Conservation (phyloP, 2,113 vertebrate species). For the Podarcis cretensis region DNA sequence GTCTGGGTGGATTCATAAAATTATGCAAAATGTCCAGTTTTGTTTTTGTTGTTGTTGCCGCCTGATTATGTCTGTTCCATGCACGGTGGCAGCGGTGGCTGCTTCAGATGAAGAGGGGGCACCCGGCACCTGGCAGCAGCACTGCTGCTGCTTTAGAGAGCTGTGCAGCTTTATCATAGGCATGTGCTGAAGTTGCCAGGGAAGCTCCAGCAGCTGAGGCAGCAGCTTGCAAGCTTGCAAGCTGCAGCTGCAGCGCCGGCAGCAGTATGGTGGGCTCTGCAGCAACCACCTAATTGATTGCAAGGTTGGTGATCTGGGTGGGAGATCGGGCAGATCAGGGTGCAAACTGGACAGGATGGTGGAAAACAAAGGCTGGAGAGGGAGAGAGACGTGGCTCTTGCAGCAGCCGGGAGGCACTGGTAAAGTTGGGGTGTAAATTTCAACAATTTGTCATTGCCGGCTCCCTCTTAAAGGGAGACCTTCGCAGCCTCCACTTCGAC, state of each 20-base stretch:
- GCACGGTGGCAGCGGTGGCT: neutral
- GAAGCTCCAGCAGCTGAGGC: conserved; percentile 12
- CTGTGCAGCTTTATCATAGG: conserved; percentile 63
- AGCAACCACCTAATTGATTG: conserved; percentile 13
- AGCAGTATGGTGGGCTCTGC: conserved; percentile 66
- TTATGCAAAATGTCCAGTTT: no score
- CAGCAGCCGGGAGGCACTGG: conserved; percentile 41
- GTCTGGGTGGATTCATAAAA: no score
- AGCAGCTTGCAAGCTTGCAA: conserved; percentile 49
- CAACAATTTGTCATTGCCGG: conserved; percentile 85
- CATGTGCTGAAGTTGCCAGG: conserved; percentile 64
- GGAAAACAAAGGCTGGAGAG: conserved; percentile 63
- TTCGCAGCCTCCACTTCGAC: conserved; percentile 79
- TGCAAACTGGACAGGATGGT: conserved; percentile 1
- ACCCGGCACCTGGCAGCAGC: conserved; percentile 34
- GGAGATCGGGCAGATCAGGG: conserved; percentile 13
- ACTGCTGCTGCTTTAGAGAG: conserved; percentile 53
- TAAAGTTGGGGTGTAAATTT: conserved; percentile 80
- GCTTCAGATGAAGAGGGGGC: conserved; percentile 43
- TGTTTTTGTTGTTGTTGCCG: conserved; percentile 75
- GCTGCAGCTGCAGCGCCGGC: conserved; percentile 67
- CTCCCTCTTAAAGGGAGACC: conserved; percentile 86
- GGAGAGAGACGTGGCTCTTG: conserved; percentile 9
- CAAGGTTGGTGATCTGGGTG: conserved; percentile 57
- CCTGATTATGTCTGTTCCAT: conserved; percentile 89